Conservation (phyloP, 2,888 invertebrate genomes). For the Pomacea canaliculata region DNA sequence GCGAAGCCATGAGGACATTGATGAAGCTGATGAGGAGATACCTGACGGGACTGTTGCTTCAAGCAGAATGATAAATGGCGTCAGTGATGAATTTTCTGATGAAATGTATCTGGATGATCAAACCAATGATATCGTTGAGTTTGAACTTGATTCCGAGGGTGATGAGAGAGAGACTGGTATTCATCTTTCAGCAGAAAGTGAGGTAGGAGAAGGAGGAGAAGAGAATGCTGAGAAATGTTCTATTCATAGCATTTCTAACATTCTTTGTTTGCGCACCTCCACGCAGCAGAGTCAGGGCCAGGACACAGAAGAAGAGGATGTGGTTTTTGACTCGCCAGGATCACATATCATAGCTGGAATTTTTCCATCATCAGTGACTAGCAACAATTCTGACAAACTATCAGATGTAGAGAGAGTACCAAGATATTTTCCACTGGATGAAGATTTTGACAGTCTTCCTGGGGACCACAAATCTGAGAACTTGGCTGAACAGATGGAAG, state of each 20-base stretch:
- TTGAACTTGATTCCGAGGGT: slow-evolving; percentile 24
- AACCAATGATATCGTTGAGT: slow-evolving; percentile 16
- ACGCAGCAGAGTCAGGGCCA: slow-evolving; percentile 9
- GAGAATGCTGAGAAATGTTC: slow-evolving; percentile 37
- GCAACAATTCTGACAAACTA: background rate
- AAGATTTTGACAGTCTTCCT: too few relatives aligned
- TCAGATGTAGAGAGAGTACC: background rate
- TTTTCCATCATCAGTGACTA: background rate
- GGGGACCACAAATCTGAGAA: background rate
- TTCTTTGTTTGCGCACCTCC: slow-evolving; percentile 18
- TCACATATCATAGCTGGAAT: background rate
- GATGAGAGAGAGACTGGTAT: slow-evolving; percentile 30
- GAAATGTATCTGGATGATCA: slow-evolving; percentile 40
- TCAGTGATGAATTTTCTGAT: slow-evolving; percentile 38
- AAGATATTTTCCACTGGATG: background rate
- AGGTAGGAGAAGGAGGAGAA: slow-evolving; percentile 2
- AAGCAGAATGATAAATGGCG: slow-evolving; percentile 4
- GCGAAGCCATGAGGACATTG: background rate
- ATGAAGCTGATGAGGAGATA: slow-evolving; percentile 1
- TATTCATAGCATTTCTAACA: slow-evolving; percentile 44
- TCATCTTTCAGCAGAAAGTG: background rate
- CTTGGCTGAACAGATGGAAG: background rate
- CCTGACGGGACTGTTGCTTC: background rate
- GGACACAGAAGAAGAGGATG: slow-evolving; percentile 21
- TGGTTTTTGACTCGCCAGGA: background rate